phyloP scores from a whole-genome alignment of 2,113 vertebrate genomes.

The Haemorhous mexicanus region DNA sequence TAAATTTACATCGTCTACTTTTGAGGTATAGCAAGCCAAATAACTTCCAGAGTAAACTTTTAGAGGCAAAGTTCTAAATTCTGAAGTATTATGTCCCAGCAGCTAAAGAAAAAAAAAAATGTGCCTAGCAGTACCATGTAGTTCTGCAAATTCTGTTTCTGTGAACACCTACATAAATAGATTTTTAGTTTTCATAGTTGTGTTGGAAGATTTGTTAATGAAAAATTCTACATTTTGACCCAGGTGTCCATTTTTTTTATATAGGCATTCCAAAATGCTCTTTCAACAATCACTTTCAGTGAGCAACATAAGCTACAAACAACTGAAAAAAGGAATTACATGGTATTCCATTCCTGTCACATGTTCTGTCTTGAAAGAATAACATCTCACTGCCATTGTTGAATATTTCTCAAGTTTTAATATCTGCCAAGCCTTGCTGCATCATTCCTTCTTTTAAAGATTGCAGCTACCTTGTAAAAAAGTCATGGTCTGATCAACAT shows the following conservation, averaged over 20 bases:
- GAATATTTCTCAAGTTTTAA: not conserved
- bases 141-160: not conserved
- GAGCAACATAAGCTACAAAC: not conserved
- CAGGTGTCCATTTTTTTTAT: not conserved
- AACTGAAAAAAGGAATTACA: not conserved
- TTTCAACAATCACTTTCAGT: not conserved
- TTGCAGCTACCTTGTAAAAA: not conserved
- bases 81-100: not conserved
- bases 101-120: not conserved
- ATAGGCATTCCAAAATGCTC: not conserved
- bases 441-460: not conserved
- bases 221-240: not conserved
- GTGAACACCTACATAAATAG: accelerated
- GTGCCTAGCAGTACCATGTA: not conserved
- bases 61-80: not conserved
- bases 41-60: not conserved
- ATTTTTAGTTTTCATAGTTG: not conserved
- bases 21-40: not conserved
- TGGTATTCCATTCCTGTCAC: not conserved
- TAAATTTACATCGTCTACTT: not conserved
- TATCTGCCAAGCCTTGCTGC: not conserved
- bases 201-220: not conserved
- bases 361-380: not conserved
- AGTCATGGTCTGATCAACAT: not conserved
- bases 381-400: not conserved